Percentiles rank a stretch among this genome's conserved stretches.
These are phyloP conservation scores for Coracopsis vasa DNA, from an alignment of 2,113 vertebrate genomes.

Conservation along the genomic window DNA sequence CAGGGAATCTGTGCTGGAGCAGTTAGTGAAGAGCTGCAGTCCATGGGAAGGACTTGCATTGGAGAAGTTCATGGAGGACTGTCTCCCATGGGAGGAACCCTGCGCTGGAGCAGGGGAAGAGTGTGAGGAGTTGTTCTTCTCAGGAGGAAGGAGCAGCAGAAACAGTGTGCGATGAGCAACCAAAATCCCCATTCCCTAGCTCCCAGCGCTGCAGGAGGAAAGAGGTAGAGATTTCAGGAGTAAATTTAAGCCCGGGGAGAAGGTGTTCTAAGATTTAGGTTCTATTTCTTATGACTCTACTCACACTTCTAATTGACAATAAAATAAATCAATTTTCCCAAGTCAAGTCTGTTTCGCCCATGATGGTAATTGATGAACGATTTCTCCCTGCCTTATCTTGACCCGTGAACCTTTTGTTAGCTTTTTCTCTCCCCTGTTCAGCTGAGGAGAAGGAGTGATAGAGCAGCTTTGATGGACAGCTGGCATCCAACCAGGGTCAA, in stretches of 20 bases:
- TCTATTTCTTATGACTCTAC: background rate
- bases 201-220: background rate
- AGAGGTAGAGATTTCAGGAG: background rate
- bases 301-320: background rate
- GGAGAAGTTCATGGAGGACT: background rate
- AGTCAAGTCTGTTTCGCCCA: background rate
- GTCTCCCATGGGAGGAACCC: background rate
- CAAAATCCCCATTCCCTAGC: background rate
- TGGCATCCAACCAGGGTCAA: background rate
- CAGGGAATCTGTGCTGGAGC: background rate
- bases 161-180: background rate
- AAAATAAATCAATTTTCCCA: background rate
- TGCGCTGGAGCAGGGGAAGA: background rate
- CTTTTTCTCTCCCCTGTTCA: fast-evolving
- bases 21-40: background rate
- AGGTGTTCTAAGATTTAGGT: background rate
- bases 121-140: background rate
- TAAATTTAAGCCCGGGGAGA: background rate
- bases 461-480: background rate
- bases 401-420: background rate
- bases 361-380: background rate
- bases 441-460: background rate
- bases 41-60: background rate
- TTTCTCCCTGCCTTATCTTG: background rate
- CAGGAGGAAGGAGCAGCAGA: background rate